A percentile compares a stretch with the other conserved stretches of the same genome.
Evolutionary conservation across 2,113 vertebrate species (phyloP).

Genomic region (Turdus rufiventris): DNA sequence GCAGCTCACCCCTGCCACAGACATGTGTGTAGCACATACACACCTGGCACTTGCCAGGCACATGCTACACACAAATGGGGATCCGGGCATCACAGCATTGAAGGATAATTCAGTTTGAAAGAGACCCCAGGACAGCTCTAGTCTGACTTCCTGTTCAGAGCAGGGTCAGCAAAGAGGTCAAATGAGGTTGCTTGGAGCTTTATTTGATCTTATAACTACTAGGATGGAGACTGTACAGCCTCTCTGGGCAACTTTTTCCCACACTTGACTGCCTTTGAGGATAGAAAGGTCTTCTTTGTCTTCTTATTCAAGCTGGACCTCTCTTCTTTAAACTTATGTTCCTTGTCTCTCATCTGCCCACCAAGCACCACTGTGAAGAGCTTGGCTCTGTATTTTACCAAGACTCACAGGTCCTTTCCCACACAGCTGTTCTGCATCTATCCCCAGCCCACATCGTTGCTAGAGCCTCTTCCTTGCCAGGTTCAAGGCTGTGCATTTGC

Average conservation of each 20-base stretch:
- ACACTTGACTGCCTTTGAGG: neutral
- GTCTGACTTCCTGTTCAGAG: neutral
- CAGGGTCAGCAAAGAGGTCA: neutral
- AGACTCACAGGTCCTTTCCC: neutral
- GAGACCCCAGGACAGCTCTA: neutral
- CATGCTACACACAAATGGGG: accelerated
- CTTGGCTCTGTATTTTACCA: neutral
- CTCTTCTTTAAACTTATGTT: neutral
- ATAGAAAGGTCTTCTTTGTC: neutral
- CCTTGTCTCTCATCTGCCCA: neutral
- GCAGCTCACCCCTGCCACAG: neutral
- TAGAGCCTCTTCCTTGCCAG: neutral
- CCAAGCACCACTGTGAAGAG: neutral
- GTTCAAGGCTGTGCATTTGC: neutral
- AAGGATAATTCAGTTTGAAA: neutral
- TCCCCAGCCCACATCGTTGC: neutral
- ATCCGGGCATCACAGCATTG: accelerated
- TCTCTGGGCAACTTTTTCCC: neutral
- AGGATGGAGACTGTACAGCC: neutral
- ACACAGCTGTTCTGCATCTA: neutral
- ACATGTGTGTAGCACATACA: neutral
- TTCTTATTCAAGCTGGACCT: neutral
- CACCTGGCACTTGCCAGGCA: neutral
- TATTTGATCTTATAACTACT: neutral
- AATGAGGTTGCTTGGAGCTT: neutral